Evolutionary conservation across 2,797 vertebrate species (phyloP), one percentile per base, ranked within the genome.

Genomic region (Phyllotis vaccarum): DNA sequence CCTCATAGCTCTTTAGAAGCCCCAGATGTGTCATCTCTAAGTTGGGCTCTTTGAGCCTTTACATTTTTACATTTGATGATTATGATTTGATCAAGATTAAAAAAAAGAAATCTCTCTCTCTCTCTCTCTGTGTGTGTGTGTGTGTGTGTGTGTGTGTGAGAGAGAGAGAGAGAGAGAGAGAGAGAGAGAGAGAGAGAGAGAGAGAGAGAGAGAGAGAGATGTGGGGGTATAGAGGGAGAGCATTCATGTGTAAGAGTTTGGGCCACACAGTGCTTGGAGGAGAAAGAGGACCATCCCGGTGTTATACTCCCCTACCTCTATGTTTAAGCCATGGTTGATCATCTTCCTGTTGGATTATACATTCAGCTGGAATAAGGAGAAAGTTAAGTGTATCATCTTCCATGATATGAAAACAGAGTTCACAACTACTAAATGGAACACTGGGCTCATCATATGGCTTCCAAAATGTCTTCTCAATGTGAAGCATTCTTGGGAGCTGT

Each of bases 61-160:
- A 74, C 31, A 37, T 9, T 79, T 90, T 79, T n/a, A n/a, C 74
- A 93, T 92, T 90, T 95, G 62, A 58, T 60, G 49, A 56, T 89
- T 96, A 83, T 2, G 40, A 31, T 80, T 62, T 89, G 43, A 43
- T 91, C 52, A 49, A 76, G 34, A 40, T 31, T 54, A 58, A 58
- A 27, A 64, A 52, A 52, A 52, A 52, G 11, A 58, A 17, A 49
- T 49, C 46, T 56, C 56, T 58, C 19, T 54, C 10, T 54, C 10
- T 54, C 10, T 54, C 10, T 56, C 54, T 56, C 54, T 76, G 27
- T 46, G 27, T 76, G 43, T 76, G 14, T 34, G 46, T 34, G 29
- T 49, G 46, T 49, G 43, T 49, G 46, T 49, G 46, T 49, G 46
- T 49, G 46, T 49, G 27, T 29, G 46, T 29, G 11, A n/a, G n/a